These are phyloP conservation scores for Pristionchus entomophagus DNA, from an alignment of 2,888 invertebrate species.

Conservation along the genomic window DNA sequence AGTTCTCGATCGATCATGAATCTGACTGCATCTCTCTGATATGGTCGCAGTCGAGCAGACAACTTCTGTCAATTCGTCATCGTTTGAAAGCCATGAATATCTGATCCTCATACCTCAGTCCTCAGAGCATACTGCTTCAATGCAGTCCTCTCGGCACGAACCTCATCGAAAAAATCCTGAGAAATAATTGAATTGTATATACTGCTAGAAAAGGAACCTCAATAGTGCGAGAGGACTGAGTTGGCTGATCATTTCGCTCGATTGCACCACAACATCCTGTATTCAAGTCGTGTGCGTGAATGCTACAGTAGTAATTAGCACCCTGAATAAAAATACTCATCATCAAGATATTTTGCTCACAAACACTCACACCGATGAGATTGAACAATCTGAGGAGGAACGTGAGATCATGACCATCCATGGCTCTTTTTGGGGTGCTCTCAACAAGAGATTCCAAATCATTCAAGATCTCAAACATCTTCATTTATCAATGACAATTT, in stretches of 20 bases:
- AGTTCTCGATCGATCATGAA: slow-evolving; percentile 77
- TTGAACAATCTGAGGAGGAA: slow-evolving; percentile 14
- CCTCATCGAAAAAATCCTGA: slow-evolving; percentile 7
- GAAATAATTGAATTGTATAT: no score
- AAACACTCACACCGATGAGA: neutral
- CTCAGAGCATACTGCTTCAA: neutral
- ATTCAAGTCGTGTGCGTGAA: neutral
- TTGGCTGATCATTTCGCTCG: neutral
- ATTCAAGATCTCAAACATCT: neutral
- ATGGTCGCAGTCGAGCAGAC: slow-evolving; percentile 75
- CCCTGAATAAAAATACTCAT: neutral
- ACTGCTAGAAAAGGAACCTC: neutral
- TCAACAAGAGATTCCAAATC: neutral
- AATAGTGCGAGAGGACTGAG: neutral
- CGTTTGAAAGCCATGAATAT: neutral
- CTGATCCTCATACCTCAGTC: neutral
- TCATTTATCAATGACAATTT: neutral
- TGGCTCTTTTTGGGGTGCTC: neutral
- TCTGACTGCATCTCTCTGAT: slow-evolving; percentile 76
- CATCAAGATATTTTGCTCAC: no score
- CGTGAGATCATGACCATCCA: neutral
- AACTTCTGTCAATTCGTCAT: slow-evolving; percentile 52
- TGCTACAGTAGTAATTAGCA: neutral
- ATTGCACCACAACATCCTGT: neutral
- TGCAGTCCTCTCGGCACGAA: neutral